Evolutionary conservation across 1,140 invertebrate genomes (phyloP).

Genomic region (Bicyclus anynana): DNA sequence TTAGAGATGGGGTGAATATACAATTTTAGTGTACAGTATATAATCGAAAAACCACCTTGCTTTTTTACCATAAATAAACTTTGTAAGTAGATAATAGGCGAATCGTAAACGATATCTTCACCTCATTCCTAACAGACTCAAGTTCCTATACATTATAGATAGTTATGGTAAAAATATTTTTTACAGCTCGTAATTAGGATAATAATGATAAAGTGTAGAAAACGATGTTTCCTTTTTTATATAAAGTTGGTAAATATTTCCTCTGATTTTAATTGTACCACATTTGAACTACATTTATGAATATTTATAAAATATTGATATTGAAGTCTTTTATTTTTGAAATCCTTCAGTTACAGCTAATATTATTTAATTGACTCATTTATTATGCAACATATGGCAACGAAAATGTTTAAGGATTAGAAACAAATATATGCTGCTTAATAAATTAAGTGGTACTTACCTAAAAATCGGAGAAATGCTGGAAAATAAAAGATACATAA

Average conservation of each 20-base stretch:
- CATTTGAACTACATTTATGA: constrained; percentile 75
- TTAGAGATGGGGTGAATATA: constrained; percentile 46
- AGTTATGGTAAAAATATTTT: constrained; percentile 55
- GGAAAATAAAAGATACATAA: too few species aligned
- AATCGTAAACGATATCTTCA: constrained; percentile 29
- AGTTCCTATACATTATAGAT: constrained; percentile 68
- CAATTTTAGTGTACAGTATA: constrained; percentile 22
- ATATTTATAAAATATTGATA: constrained; percentile 77
- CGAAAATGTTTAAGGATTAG: too few species aligned
- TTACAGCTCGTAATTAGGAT: constrained; percentile 59
- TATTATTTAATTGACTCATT: too few species aligned
- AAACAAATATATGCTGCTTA: too few species aligned
- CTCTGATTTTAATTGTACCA: constrained; percentile 74
- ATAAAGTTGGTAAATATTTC: constrained; percentile 73
- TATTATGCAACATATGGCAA: too few species aligned
- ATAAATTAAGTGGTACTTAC: too few species aligned
- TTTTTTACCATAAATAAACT: constrained; percentile 28
- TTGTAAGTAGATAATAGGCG: constrained; percentile 23
- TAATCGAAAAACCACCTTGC: constrained; percentile 24
- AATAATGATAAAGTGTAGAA: constrained; percentile 73
- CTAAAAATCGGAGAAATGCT: too few species aligned
- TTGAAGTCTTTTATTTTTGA: constrained; percentile 54
- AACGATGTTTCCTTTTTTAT: constrained; percentile 72
- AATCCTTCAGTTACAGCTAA: not conserved
- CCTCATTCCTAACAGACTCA: constrained; percentile 50